Base-by-base conservation (phyloP, 1,140 invertebrate species). In the Leptoteleia sp. region DNA sequence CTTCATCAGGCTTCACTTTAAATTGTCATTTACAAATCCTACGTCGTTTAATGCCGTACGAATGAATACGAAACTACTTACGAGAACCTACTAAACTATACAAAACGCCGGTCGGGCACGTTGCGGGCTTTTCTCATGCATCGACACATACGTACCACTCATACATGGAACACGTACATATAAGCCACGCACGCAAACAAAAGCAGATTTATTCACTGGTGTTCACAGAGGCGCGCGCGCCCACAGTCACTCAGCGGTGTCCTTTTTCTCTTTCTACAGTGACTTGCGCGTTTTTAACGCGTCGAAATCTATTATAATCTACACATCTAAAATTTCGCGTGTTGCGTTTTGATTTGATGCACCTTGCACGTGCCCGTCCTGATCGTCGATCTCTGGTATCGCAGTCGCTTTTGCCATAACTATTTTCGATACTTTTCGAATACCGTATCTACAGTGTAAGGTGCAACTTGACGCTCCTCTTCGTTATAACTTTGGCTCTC, bases 51-150 rank as follows among this genome's bases (percentile, higher is more conserved):
- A 81, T 71, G 83, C 71, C 54, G 83, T 81, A 81, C 55, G 82
- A 80, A 82, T 82, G 73, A 82, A 84, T 82, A 83, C 48, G 82
- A 84, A 82, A 88, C 86, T 88, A 87, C 85, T 86, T 86, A 83
- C 59, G 76, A 64, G 76, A 79, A 80, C 33, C 76, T 61, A 67
- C 83, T 84, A 79, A 72, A 73, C 83, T 86, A 88, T 87, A 86
- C 82, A 83, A 70, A 81, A 59, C 48, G 22, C 72, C 22, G 75
- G 76, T 76, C 75, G 83, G 81, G 81, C 67, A 79, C 83, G 79
- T 42, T 70, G 70, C 77, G 61, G 52, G 64, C 27, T 25, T 31
- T 25, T 61, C 65, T 17, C 31, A 40, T n/a, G n/a, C n/a, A n/a
- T n/a, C n/a, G n/a, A n/a, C n/a, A n/a, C n/a, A n/a, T n/a, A n/a